phyloP scores from a whole-genome alignment of 2,797 vertebrate genomes.

The Pogoniulus pusillus region DNA sequence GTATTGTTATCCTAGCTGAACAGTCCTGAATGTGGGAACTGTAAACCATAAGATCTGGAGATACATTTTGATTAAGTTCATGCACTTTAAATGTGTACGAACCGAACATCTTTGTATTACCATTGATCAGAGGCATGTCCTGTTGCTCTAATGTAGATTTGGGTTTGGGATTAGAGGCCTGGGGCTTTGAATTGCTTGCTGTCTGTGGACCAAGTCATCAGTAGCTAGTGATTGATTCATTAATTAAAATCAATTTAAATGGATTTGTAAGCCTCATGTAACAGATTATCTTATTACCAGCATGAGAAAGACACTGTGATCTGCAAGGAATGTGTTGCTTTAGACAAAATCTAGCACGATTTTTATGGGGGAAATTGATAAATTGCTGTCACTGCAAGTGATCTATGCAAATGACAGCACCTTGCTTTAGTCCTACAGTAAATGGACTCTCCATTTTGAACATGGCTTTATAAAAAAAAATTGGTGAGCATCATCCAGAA shows the following conservation, averaged over 20 bases:
- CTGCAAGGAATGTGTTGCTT: constrained; percentile 71
- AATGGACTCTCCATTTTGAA: constrained; percentile 42
- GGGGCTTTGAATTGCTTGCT: constrained; percentile 71
- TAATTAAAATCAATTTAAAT: constrained; percentile 86
- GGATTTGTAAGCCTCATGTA: constrained; percentile 79
- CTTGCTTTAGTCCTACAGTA: constrained; percentile 30
- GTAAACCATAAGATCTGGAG: constrained; percentile 25
- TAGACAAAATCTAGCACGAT: constrained; percentile 44
- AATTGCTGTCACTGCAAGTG: constrained; percentile 31
- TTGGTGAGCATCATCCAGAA: not conserved
- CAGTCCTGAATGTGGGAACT: not conserved
- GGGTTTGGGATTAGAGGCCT: constrained; percentile 67
- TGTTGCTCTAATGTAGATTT: constrained; percentile 70
- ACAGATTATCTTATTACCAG: constrained; percentile 79
- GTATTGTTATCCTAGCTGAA: constrained; percentile 27
- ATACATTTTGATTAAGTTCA: constrained; percentile 43
- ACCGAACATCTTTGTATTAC: constrained; percentile 50
- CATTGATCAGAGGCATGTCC: constrained; percentile 55
- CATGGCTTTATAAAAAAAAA: not conserved
- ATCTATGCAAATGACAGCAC: constrained; percentile 45
- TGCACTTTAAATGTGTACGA: constrained; percentile 28
- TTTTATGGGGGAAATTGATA: constrained; percentile 34
- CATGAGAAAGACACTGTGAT: constrained; percentile 65
- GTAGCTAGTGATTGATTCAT: constrained; percentile 78
- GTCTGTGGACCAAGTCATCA: constrained; percentile 66